These are phyloP conservation scores for Elaphurus davidianus DNA, from an alignment of 2,113 vertebrate genomes.

Conservation along the genomic window DNA sequence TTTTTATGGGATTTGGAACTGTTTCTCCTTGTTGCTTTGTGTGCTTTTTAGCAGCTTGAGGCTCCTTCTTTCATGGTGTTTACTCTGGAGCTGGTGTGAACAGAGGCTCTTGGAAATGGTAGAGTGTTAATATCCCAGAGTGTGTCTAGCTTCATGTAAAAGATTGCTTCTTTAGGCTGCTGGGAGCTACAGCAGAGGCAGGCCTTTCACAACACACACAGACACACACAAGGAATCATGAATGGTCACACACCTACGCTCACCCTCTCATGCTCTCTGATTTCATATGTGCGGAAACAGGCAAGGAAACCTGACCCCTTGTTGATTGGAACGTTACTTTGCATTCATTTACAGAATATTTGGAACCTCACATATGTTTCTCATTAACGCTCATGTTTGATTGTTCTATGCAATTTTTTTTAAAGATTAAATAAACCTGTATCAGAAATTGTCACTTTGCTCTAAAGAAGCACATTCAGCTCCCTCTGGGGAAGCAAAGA, in stretches of 20 bases:
- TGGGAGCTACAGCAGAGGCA: neutral
- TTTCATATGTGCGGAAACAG: neutral
- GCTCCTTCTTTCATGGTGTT: constrained; percentile 60
- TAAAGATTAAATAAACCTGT: constrained; percentile 61
- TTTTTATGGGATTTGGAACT: constrained; percentile 64
- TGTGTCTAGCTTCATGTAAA: constrained; percentile 40
- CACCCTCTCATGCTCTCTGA: neutral
- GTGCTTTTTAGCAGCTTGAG: constrained; percentile 55
- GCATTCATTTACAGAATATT: constrained; percentile 54
- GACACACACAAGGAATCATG: neutral
- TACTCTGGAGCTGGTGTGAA: constrained; percentile 70
- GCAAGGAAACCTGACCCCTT: constrained; percentile 8
- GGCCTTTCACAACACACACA: neutral
- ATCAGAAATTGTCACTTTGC: constrained; percentile 65
- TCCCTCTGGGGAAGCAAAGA: neutral
- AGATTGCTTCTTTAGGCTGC: constrained; percentile 10
- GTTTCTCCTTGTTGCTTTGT: constrained; percentile 43
- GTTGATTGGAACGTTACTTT: constrained; percentile 7
- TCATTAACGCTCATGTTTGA: constrained; percentile 58
- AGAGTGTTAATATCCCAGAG: constrained; percentile 64
- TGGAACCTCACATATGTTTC: constrained; percentile 53
- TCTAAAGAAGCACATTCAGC: constrained; percentile 42
- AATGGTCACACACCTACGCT: neutral
- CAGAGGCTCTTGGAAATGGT: constrained; percentile 64
- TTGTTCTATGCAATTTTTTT: constrained; percentile 41